Evolutionary conservation across 1,140 invertebrate genomes (phyloP).

Genomic region (Cyclina sinensis): DNA sequence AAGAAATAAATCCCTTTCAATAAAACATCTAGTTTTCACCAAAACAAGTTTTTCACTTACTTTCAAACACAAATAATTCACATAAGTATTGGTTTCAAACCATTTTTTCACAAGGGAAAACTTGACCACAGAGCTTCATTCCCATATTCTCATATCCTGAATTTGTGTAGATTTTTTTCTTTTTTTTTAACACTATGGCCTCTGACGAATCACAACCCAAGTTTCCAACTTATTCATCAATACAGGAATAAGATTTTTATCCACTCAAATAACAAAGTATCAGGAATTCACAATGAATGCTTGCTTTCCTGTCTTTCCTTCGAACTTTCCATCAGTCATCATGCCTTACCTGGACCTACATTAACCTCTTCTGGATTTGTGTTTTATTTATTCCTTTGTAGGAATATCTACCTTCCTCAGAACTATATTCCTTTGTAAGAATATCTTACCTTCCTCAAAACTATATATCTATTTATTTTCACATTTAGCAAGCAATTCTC

Average conservation of each 20-base stretch:
- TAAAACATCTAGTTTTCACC: conserved; percentile 12
- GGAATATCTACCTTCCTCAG: neutral
- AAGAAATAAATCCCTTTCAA: conserved; percentile 12
- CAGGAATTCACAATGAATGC: too few relatives aligned
- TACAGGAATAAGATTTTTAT: neutral
- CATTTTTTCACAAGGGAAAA: too few relatives aligned
- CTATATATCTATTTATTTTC: neutral
- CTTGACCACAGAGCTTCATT: too few relatives aligned
- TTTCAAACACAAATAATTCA: neutral
- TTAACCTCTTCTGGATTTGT: too few relatives aligned
- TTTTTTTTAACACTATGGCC: too few relatives aligned
- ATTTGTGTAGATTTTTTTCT: too few relatives aligned
- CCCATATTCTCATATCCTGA: too few relatives aligned
- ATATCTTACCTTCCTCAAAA: neutral
- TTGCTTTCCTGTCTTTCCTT: too few relatives aligned
- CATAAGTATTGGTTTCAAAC: too few relatives aligned
- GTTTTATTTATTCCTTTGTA: neutral
- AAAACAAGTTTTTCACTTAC: conserved; percentile 19
- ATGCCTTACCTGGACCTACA: too few relatives aligned
- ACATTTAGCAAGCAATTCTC: neutral
- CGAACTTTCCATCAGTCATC: too few relatives aligned
- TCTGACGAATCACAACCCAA: neutral
- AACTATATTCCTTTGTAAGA: neutral
- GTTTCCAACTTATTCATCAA: neutral
- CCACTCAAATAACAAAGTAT: too few relatives aligned